These are phyloP conservation scores for Oncopodura yosiiana DNA, from an alignment of 1,140 invertebrate species.

Conservation along the genomic window DNA sequence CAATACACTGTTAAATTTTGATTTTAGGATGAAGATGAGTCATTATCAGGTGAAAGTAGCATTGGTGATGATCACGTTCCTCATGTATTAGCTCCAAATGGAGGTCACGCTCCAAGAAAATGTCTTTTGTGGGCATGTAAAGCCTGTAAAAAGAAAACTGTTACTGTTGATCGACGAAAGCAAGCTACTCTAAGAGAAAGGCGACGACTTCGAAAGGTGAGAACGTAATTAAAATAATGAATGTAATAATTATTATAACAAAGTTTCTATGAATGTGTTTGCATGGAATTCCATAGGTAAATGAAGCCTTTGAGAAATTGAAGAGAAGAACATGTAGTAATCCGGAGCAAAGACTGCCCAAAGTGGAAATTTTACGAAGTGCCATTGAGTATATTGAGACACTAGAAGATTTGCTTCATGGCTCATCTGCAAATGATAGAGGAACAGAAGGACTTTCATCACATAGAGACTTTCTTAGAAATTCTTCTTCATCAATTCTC, in stretches of 20 bases:
- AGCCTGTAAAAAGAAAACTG: slow-evolving; percentile 87
- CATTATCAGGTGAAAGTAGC: slow-evolving; percentile 25
- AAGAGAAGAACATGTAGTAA: slow-evolving; percentile 86
- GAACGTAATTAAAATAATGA: slow-evolving; percentile 5
- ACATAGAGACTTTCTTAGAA: slow-evolving; percentile 26
- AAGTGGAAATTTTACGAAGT: slow-evolving; percentile 91
- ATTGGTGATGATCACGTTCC: slow-evolving; percentile 36
- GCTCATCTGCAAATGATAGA: slow-evolving; percentile 31
- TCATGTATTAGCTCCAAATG: slow-evolving; percentile 47
- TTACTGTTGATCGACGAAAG: slow-evolving; percentile 87
- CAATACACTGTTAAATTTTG: not conserved
- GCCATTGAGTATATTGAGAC: slow-evolving; percentile 97
- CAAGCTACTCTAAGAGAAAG: slow-evolving; percentile 91
- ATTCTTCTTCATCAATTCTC: slow-evolving; percentile 16
- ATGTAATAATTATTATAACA: not conserved
- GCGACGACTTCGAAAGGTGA: slow-evolving; percentile 77
- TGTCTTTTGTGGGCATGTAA: slow-evolving; percentile 93
- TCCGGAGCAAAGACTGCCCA: slow-evolving; percentile 87
- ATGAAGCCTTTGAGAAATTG: slow-evolving; percentile 93
- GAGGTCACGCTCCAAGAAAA: slow-evolving; percentile 50
- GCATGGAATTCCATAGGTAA: slow-evolving; percentile 55
- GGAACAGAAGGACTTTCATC: slow-evolving; percentile 2
- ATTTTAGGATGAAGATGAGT: slow-evolving; percentile 39
- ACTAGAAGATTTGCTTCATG: slow-evolving; percentile 71
- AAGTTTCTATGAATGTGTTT: not conserved